phyloP scores from a whole-genome alignment of 2,113 vertebrate genomes.

The Nesoenas mayeri region DNA sequence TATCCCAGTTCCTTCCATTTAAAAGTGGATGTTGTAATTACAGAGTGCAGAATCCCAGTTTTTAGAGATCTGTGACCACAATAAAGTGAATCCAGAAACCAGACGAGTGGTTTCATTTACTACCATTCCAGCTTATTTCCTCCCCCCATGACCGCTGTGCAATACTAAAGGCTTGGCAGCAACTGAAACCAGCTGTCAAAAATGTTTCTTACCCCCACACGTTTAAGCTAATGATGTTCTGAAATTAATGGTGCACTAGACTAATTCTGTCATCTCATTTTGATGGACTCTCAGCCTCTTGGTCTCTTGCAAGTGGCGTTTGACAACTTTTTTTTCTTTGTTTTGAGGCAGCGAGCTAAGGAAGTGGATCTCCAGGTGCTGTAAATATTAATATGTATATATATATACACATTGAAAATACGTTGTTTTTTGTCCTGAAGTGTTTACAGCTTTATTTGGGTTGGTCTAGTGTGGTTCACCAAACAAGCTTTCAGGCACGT shows the following conservation, averaged over 20 bases:
- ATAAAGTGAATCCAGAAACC: constrained; percentile 70
- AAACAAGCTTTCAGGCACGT: not conserved
- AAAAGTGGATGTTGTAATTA: constrained; percentile 59
- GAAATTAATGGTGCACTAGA: constrained; percentile 29
- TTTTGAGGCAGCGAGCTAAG: not conserved
- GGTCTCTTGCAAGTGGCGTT: not conserved
- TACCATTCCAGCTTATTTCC: constrained; percentile 66
- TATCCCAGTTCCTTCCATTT: not conserved
- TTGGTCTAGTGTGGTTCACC: not conserved
- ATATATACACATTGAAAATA: not conserved
- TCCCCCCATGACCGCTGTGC: constrained; percentile 25
- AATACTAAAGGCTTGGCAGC: constrained; percentile 54
- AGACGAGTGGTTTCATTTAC: constrained; percentile 71
- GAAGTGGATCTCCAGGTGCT: not conserved
- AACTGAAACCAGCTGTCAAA: constrained; percentile 67
- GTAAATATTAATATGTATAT: not conserved
- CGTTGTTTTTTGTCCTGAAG: not conserved
- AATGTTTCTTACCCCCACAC: constrained; percentile 39
- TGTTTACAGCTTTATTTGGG: constrained; percentile 2
- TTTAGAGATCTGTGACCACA: constrained; percentile 69
- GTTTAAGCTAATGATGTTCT: constrained; percentile 47
- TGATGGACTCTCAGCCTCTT: not conserved
- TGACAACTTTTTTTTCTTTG: not conserved
- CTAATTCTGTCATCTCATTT: constrained; percentile 1
- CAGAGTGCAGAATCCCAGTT: constrained; percentile 51